These are phyloP conservation scores for Microtus agrestis DNA, from an alignment of 2,797 vertebrate species.

Conservation along the genomic window DNA sequence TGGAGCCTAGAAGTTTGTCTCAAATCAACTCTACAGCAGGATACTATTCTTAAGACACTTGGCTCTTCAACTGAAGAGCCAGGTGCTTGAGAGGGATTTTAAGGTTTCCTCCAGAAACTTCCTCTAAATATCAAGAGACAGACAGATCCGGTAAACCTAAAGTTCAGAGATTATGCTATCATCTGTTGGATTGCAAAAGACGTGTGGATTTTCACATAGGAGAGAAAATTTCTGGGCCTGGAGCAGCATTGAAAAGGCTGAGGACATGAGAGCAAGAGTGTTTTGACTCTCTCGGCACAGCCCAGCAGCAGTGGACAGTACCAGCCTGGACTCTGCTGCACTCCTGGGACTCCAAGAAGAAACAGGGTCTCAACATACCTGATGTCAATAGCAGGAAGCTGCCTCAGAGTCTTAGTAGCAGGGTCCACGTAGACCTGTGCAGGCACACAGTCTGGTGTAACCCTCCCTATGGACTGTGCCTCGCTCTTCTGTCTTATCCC, in stretches of 20 bases:
- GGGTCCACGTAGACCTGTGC: background rate
- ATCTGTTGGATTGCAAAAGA: conserved; percentile 51
- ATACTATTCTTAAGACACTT: background rate
- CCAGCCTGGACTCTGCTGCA: background rate
- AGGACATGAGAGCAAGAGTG: background rate
- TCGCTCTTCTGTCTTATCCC: background rate
- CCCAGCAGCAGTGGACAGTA: background rate
- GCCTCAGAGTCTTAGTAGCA: background rate
- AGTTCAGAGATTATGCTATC: conserved; percentile 43
- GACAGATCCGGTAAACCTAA: conserved; percentile 27
- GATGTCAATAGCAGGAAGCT: background rate
- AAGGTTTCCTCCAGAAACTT: background rate
- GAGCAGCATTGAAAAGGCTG: background rate
- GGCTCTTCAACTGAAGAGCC: conserved; percentile 32
- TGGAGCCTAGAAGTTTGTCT: background rate
- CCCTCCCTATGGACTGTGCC: background rate
- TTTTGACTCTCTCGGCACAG: background rate
- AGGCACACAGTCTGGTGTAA: background rate
- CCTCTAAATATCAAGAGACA: conserved; percentile 61
- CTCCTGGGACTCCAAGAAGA: conserved; percentile 35
- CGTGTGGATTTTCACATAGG: conserved; percentile 8
- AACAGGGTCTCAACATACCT: conserved; percentile 2
- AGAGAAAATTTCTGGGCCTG: conserved; percentile 21
- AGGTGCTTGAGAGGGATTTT: background rate
- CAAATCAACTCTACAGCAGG: background rate